These are phyloP conservation scores for Vireo griseus DNA, from an alignment of 2,797 vertebrate genomes.

Conservation along the genomic window DNA sequence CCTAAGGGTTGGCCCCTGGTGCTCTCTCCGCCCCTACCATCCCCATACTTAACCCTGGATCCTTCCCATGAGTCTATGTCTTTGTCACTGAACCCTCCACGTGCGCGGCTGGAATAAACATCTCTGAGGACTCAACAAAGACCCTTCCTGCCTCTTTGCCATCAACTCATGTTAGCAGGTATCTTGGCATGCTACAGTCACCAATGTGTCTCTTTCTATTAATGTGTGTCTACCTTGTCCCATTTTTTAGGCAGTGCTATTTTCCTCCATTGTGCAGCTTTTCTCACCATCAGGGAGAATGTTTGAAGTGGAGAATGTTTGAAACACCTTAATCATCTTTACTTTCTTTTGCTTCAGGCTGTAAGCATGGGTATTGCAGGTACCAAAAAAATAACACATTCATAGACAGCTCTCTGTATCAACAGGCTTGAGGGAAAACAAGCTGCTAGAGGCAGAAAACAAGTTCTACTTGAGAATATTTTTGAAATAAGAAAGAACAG, in stretches of 20 bases:
- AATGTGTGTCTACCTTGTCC: neutral
- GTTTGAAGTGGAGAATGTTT: neutral
- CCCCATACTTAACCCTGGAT: no score
- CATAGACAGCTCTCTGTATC: neutral
- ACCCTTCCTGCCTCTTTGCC: no score
- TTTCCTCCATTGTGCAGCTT: neutral
- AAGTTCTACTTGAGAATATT: neutral
- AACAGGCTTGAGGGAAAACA: conserved; percentile 2
- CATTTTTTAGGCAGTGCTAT: neutral
- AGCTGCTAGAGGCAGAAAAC: conserved; percentile 7
- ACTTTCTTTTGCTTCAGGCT: neutral
- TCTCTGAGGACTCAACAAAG: no score
- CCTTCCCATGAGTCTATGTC: no score
- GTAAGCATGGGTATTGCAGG: neutral
- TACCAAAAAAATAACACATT: neutral
- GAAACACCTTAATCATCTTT: neutral
- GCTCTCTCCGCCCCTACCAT: no score
- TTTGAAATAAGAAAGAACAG: neutral
- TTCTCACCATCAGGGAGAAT: neutral
- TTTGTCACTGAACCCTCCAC: no score
- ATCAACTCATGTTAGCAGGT: no score
- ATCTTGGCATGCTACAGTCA: neutral
- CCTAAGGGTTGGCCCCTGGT: no score
- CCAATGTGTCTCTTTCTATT: neutral
- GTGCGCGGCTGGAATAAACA: no score